Conservation (phyloP, 2,113 vertebrate genomes). For the Pelecanus crispus region DNA sequence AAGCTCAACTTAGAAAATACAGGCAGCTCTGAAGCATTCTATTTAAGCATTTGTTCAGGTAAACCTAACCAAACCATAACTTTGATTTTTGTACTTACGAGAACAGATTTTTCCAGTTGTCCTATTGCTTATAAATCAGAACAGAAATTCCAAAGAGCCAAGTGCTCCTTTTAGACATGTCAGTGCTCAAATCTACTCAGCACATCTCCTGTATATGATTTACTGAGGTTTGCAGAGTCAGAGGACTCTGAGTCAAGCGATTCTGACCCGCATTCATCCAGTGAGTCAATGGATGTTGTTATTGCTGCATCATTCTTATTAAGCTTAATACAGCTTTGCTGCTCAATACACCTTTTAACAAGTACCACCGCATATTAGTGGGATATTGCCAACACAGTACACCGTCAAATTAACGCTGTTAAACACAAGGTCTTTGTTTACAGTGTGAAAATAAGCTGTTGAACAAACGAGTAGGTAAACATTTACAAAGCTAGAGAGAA, state of each 20-base stretch:
- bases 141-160: not conserved
- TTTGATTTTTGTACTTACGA: not conserved
- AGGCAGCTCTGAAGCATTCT: not conserved
- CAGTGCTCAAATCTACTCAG: not conserved
- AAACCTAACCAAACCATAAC: not conserved
- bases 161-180: not conserved
- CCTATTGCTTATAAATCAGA: not conserved
- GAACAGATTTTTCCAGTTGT: not conserved
- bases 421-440: not conserved
- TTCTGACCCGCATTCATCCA: not conserved
- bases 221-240: not conserved
- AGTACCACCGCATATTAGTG: not conserved
- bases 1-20: not conserved
- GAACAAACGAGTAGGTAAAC: not conserved
- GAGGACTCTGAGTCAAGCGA: not conserved
- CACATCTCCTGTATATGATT: not conserved
- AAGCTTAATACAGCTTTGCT: not conserved
- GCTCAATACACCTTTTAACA: not conserved
- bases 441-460: not conserved
- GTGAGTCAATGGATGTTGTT: not conserved
- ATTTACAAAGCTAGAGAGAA: not conserved
- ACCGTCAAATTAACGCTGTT: not conserved
- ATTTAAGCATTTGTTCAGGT: not conserved
- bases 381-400: not conserved
- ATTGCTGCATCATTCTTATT: not conserved